Base-by-base conservation (phyloP, 1,140 invertebrate genomes). In the Drosophila kepulauana region DNA sequence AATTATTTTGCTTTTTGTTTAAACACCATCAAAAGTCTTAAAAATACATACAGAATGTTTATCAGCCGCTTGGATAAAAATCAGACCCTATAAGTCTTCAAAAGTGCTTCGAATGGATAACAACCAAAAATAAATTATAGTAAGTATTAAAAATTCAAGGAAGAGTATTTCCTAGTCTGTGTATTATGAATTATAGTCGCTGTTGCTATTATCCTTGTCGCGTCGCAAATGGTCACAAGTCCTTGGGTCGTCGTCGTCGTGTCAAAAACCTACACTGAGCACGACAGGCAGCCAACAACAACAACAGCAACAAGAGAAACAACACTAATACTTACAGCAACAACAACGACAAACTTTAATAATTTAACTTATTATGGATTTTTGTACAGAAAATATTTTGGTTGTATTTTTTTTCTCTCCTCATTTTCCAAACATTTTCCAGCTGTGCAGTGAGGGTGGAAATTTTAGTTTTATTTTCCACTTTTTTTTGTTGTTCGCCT, bases 361-460 rank as follows among this genome's bases (percentile, higher is more conserved):
- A 89, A 89, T 89, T 89, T 79, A 85, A 89, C 85, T 89, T 84
- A 79, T 79, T 79, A 89, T 88, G 85, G 85, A 89, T 89, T 89
- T 88, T 88, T 80, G 67, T 74, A 75, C 10, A 61, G 69, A 56
- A 86, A 85, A 80, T 85, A 75, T 85, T 87, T 82, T 54, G 20
- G 66, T 62, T 75, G 45, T 69, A 66, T 58, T 72, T 71, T 69
- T 69, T 75, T 84, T 38, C 20, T 20, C 52, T 35, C 30, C 25
- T 57, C 51, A n/a, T 48, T 56, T 61, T 69, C 51, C 45, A 51
- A 51, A 57, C 78, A 71, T 79, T 79, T 82, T 87, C 72, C 68
- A 66, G 64, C 62, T 64, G 58, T 58, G 75, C 58, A 38, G 20
- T 62, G 58, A 65, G 82, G 84, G 85, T 88, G 84, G 66, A 75